Evolutionary conservation across 2,888 invertebrate genomes (phyloP).

Genomic region (Dasypogon diadema): DNA sequence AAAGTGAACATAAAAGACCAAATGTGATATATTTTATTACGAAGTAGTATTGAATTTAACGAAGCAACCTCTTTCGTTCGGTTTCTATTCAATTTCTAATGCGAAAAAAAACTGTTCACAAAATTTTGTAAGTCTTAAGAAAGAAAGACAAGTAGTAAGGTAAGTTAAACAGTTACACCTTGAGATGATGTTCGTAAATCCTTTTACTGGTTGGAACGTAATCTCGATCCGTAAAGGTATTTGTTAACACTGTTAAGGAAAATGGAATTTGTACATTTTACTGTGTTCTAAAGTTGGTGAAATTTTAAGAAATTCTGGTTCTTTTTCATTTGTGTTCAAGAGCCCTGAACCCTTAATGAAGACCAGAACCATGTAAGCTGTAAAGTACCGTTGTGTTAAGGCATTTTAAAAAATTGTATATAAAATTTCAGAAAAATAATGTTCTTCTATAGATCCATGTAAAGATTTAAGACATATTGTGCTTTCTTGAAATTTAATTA

Average conservation of each 20-base stretch:
- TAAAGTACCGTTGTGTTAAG: no score
- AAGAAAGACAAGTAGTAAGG: not conserved
- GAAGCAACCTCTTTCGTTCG: conserved; percentile 30
- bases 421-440: not conserved
- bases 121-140: not conserved
- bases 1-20: conserved; percentile 18
- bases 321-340: conserved; percentile 60
- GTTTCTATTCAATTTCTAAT: conserved; percentile 38
- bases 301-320: conserved; percentile 51
- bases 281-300: conserved; percentile 23
- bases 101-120: not conserved
- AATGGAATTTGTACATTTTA: conserved; percentile 24
- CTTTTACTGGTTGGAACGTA: not conserved
- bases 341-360: conserved; percentile 61
- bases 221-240: not conserved
- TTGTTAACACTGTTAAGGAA: not conserved
- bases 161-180: not conserved
- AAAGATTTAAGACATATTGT: not conserved
- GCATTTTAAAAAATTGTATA: no score
- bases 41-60: conserved; percentile 18
- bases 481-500: conserved; percentile 19
- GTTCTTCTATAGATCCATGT: conserved; percentile 10
- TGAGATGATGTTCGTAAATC: not conserved
- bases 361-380: conserved; percentile 38
- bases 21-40: conserved; percentile 47